These are phyloP conservation scores for Tricholaema leucomelas DNA, from an alignment of 2,113 vertebrate genomes.

Conservation along the genomic window DNA sequence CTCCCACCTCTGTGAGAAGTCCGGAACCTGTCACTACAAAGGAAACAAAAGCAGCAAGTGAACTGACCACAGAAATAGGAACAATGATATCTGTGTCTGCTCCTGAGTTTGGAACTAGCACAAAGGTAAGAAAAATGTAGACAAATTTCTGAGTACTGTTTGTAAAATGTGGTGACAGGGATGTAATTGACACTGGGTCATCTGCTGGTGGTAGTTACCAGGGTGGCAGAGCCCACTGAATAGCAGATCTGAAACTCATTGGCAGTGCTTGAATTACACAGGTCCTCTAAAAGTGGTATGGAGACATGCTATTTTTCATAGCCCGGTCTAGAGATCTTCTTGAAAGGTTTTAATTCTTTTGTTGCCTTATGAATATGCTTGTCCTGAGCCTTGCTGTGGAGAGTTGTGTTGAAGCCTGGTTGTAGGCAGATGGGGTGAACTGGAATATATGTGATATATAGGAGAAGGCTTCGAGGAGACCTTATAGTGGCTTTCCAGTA, in stretches of 20 bases:
- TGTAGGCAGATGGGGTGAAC: not conserved
- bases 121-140: conserved; percentile 80
- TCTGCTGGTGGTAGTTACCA: not conserved
- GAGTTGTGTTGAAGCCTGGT: not conserved
- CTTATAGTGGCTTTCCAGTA: too few species aligned
- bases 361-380: not conserved
- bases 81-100: conserved; percentile 93
- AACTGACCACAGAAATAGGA: conserved; percentile 91
- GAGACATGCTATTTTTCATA: not conserved
- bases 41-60: conserved; percentile 83
- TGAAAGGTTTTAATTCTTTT: not conserved
- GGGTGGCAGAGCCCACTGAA: not conserved
- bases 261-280: not conserved
- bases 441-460: not conserved
- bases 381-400: not conserved
- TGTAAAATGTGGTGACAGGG: not conserved
- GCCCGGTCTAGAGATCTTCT: not conserved
- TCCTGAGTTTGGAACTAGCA: conserved; percentile 84
- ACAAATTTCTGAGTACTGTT: not conserved
- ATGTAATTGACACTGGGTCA: not conserved
- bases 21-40: conserved; percentile 84
- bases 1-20: conserved; percentile 74
- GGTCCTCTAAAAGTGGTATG: not conserved
- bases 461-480: too few species aligned
- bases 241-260: not conserved